A percentile compares a stretch with the other conserved stretches of the same genome.
Evolutionary conservation across 2,113 vertebrate species (phyloP).

Genomic region (Larimichthys polyactis): DNA sequence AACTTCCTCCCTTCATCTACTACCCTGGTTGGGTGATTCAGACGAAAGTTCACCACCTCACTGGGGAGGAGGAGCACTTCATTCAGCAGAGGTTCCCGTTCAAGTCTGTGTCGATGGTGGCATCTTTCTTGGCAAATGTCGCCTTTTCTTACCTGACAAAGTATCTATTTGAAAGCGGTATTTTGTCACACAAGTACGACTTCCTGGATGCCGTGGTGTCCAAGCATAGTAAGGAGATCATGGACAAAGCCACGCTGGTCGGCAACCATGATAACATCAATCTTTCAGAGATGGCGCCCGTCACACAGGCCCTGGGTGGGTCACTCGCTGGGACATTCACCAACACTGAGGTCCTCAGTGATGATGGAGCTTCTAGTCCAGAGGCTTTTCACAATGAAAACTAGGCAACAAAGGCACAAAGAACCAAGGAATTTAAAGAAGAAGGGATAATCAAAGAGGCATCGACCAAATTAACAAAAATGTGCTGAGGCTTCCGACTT

Average conservation of each 20-base stretch:
- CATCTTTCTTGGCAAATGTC: conserved; percentile 92
- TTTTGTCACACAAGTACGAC: conserved; percentile 92
- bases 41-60: conserved; percentile 77
- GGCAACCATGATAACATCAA: conserved; percentile 92
- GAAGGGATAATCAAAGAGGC: conserved; percentile 55
- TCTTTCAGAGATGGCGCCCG: conserved; percentile 92
- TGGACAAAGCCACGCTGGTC: conserved; percentile 97
- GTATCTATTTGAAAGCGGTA: conserved; percentile 96
- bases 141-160: conserved; percentile 91
- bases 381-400: conserved; percentile 88
- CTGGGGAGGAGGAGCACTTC: conserved; percentile 81
- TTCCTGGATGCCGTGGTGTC: conserved; percentile 95
- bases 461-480: conserved; percentile 40
- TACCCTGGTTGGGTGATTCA: conserved; percentile 89
- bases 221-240: conserved; percentile 95
- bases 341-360: conserved; percentile 90
- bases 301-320: conserved; percentile 87
- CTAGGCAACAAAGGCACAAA: conserved; percentile 68
- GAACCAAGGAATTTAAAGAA: conserved; percentile 54
- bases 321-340: conserved; percentile 90
- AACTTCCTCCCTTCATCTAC: conserved; percentile 93
- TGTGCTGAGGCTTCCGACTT: conserved; percentile 60
- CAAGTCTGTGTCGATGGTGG: conserved; percentile 93
- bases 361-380: conserved; percentile 88
- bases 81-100: conserved; percentile 94